Evolutionary conservation across 1,140 invertebrate species (phyloP).

Genomic region (Bombyx mori): ASM3026992v2 NC_085119.1:124001-124500

Average conservation of each 20-base stretch:
- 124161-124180: no score
- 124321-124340: constrained; percentile 83
- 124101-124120: constrained; percentile 88
- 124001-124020: constrained; percentile 88
- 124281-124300: constrained; percentile 76
- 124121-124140: constrained; percentile 87
- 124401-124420: constrained; percentile 94
- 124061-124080: constrained; percentile 89
- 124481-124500: no score
- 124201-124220: not conserved
- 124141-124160: not conserved
- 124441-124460: constrained; percentile 25
- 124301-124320: constrained; percentile 83
- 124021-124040: constrained; percentile 84
- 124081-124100: constrained; percentile 85
- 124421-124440: constrained; percentile 92
- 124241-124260: constrained; percentile 92
- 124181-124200: no score
- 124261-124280: constrained; percentile 88
- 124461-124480: no score
- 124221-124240: constrained; percentile 89
- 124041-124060: constrained; percentile 88
- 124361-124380: constrained; percentile 88
- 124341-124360: constrained; percentile 79
- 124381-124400: constrained; percentile 90